phyloP scores from a whole-genome alignment of 2,888 invertebrate genomes.

The Frankliniella intonsa region DNA sequence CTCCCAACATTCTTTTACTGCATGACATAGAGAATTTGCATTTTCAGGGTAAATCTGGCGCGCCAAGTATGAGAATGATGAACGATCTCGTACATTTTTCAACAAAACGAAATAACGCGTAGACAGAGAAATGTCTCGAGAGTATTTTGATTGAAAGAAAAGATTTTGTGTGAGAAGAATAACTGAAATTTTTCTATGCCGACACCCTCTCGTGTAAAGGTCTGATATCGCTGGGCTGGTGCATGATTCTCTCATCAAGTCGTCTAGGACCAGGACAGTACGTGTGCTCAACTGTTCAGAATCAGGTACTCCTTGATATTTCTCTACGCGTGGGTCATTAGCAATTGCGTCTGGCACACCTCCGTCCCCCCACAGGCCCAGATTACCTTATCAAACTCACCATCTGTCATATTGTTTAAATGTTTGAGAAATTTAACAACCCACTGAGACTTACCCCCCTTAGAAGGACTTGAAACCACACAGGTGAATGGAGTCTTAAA shows the following conservation, averaged over 20 bases:
- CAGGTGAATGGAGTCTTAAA: background rate
- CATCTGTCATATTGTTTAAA: background rate
- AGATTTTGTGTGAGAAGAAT: background rate
- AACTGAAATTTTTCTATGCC: background rate
- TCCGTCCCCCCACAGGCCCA: background rate
- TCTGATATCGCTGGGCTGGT: background rate
- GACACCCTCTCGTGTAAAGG: background rate
- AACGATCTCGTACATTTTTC: background rate
- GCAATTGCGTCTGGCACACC: background rate
- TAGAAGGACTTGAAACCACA: background rate
- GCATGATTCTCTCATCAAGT: background rate
- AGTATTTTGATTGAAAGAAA: background rate
- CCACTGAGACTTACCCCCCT: background rate
- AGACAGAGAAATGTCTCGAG: background rate
- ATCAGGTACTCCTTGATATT: background rate
- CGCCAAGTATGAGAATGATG: background rate
- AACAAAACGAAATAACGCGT: background rate
- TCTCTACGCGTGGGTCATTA: background rate
- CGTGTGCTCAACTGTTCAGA: background rate
- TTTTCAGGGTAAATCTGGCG: background rate
- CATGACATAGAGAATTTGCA: background rate
- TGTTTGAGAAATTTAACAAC: background rate
- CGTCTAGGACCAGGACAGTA: background rate
- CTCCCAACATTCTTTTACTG: background rate
- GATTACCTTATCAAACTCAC: background rate